Evolutionary conservation across 2,113 vertebrate genomes (phyloP), one percentile per base, ranked within the genome.

Genomic region (Carlito syrichta): DNA sequence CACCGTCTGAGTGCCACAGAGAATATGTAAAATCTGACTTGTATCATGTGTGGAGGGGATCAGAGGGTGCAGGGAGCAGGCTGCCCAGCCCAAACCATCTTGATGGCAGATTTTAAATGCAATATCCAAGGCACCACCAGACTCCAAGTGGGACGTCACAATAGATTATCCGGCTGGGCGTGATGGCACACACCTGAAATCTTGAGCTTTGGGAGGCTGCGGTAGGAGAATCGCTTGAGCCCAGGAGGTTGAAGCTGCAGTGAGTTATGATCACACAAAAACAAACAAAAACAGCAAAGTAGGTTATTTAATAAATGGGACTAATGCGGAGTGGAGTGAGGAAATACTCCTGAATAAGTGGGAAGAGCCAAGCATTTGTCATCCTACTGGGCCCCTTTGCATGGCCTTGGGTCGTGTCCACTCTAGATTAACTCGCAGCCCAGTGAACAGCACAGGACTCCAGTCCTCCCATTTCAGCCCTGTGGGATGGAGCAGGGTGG

Each of bases 1-100:
- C 17, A 0, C 1, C 11, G 43, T 2, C 32, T 8, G 20, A 3
- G 1, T 2, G 3, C n/a, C 13, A 1, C 5, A 0, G 10, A 6
- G 10, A 13, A 20, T 1, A 9, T 2, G 1, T 0, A 1, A 1
- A 17, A 8, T 13, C 19, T 0, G 19, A 2, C 20, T 8, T 84
- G 17, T 1, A 0, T 11, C 2, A 40, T 8, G 6, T n/a, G n/a
- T n/a, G n/a, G n/a, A n/a, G n/a, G n/a, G 5, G 48, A 9, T 6
- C 25, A 30, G 10, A 52, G 16, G 23, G 32, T 17, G 8, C 32
- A 32, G 74, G 8, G 27, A 45, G 23, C 1, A 6, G 6, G 4
- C n/a, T 16, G 54, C n/a, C n/a, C 23, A 11, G 2, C n/a, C 7
- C 13, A 23, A 27, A 27, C 78, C 76, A 56, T 8, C 50, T 35